phyloP scores from a whole-genome alignment of 2,888 invertebrate genomes.

The Heteromurus nitidus region DNA sequence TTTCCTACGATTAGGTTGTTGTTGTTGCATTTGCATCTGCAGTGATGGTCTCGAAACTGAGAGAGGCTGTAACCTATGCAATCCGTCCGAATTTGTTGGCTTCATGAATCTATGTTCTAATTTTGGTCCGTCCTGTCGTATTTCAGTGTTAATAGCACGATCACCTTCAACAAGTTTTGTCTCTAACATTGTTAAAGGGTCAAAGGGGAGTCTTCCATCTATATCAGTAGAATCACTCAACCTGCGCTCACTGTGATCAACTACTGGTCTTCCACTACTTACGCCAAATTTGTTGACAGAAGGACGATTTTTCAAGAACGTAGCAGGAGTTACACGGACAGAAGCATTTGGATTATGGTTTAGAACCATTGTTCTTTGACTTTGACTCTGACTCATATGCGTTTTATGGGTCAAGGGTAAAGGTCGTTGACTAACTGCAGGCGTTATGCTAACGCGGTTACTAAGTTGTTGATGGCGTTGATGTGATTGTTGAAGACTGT shows the following conservation, averaged over 20 bases:
- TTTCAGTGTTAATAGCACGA: conserved; percentile 60
- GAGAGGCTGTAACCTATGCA: conserved; percentile 54
- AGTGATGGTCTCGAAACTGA: conserved; percentile 28
- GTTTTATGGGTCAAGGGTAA: conserved; percentile 34
- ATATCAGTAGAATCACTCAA: conserved; percentile 51
- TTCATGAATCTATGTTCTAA: conserved; percentile 60
- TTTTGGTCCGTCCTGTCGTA: conserved; percentile 57
- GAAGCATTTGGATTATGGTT: conserved; percentile 59
- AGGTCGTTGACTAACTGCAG: conserved; percentile 56
- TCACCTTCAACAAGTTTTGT: conserved; percentile 68
- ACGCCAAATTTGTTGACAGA: conserved; percentile 35
- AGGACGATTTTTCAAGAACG: conserved; percentile 58
- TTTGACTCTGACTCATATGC: conserved; percentile 25
- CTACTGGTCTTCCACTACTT: conserved; percentile 28
- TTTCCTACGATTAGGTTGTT: conserved; percentile 47
- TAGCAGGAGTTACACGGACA: conserved; percentile 55
- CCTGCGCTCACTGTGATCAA: conserved; percentile 16
- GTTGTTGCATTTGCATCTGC: conserved; percentile 11
- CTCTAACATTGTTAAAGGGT: conserved; percentile 68
- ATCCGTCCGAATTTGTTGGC: conserved; percentile 36
- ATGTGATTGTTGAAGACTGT: conserved; percentile 44
- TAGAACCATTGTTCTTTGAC: conserved; percentile 59
- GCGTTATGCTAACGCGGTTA: conserved; percentile 58
- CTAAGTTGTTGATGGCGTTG: conserved; percentile 51
- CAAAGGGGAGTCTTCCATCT: conserved; percentile 52